Percentiles rank a stretch among this genome's conserved stretches.
phyloP scores from a whole-genome alignment of 2,797 vertebrate genomes.

The Darevskia nairensis region DNA sequence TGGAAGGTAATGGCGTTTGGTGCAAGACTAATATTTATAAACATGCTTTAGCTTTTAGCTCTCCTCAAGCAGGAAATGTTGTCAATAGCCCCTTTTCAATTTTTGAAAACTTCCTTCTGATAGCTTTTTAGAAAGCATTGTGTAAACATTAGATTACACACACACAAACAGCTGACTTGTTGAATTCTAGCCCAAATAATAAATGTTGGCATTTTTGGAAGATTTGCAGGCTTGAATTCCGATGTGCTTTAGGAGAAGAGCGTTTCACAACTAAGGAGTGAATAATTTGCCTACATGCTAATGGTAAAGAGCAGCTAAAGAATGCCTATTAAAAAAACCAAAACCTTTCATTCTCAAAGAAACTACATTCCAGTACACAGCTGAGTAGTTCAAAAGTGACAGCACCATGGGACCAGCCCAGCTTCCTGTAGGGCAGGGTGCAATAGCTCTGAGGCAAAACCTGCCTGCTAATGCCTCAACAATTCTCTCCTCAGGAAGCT shows the following conservation, averaged over 20 bases:
- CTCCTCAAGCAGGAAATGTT: not conserved
- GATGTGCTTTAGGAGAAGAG: not conserved
- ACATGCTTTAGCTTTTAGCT: not conserved
- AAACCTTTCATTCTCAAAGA: not conserved
- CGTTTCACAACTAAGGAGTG: not conserved
- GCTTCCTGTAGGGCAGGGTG: not conserved
- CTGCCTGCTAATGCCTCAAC: not conserved
- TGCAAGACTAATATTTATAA: not conserved
- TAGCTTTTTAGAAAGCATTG: not conserved
- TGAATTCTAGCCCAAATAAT: not conserved
- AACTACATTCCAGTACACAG: not conserved
- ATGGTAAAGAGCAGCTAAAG: not conserved
- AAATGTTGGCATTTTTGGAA: not conserved
- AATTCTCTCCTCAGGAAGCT: not conserved
- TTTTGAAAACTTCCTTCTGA: not conserved
- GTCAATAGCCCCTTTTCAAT: not conserved
- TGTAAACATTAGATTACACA: not conserved
- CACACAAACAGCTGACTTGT: too few species aligned
- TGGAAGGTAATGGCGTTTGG: not conserved
- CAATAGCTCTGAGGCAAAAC: not conserved
- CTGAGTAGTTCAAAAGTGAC: constrained; percentile 5
- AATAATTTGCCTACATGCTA: not conserved
- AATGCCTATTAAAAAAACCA: not conserved
- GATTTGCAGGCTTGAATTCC: not conserved
- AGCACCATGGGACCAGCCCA: not conserved